Evolutionary conservation across 2,797 vertebrate species (phyloP).

Genomic region (Phrynocephalus forsythii): DNA sequence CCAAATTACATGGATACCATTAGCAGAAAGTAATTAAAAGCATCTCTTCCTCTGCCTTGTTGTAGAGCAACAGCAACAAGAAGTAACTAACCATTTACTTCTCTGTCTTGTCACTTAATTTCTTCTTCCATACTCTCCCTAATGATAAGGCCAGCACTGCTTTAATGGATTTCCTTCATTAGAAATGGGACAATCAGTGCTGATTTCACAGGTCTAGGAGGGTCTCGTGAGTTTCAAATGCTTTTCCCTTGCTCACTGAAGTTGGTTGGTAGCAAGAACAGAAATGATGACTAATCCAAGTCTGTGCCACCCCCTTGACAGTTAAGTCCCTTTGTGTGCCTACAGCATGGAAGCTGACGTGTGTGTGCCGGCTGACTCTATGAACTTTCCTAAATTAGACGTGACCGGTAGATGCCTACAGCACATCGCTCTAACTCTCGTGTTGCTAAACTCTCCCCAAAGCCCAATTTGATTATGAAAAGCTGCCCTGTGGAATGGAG

Average conservation of each 20-base stretch:
- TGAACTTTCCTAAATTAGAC: slow-evolving; percentile 37
- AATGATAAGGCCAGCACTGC: background rate
- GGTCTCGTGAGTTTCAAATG: slow-evolving; percentile 12
- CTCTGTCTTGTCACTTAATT: background rate
- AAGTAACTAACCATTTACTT: background rate
- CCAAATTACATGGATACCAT: background rate
- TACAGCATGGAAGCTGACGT: slow-evolving; percentile 13
- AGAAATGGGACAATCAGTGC: slow-evolving; percentile 4
- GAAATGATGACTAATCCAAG: slow-evolving; percentile 30
- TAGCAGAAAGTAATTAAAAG: background rate
- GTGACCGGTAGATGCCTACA: slow-evolving; percentile 1
- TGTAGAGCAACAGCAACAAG: too few relatives aligned
- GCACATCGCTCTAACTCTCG: slow-evolving; percentile 6
- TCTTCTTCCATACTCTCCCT: background rate
- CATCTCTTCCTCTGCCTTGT: background rate
- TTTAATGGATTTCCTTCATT: slow-evolving; percentile 15
- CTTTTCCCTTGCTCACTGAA: slow-evolving; percentile 34
- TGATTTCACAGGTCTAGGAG: slow-evolving; percentile 19
- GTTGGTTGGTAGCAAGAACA: slow-evolving; percentile 29
- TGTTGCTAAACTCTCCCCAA: slow-evolving; percentile 8
- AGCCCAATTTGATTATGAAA: background rate
- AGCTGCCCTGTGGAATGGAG: background rate
- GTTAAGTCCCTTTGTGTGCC: slow-evolving; percentile 37
- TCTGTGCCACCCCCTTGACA: background rate
- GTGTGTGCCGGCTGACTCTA: slow-evolving; percentile 6